Evolutionary conservation across 2,113 vertebrate genomes (phyloP), one percentile per base, ranked within the genome.

Genomic region (Paraplagusia blochii): DNA sequence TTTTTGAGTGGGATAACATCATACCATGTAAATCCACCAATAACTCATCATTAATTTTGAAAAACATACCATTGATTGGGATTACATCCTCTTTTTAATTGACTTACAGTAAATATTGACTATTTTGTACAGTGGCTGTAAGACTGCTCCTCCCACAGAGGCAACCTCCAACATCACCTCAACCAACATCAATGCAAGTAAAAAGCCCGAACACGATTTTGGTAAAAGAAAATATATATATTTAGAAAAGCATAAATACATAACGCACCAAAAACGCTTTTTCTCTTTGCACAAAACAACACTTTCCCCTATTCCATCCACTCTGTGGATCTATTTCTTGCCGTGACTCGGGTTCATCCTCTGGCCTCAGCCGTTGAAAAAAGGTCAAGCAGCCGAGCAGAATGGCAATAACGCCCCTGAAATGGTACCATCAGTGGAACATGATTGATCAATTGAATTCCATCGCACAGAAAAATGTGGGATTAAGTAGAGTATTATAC

Each of bases 361-460:
- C 83, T 87, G 85, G 84, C 88, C 88, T 87, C 67, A 91, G 80
- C 86, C 89, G 87, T 90, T 88, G 87, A 91, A 90, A 92, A 92
- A 94, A 95, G 94, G 93, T 95, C 94, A 95, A 92, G 77, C 91
- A 91, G 91, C 90, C 85, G 92, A 89, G 85, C 85, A 87, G 87
- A 93, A 91, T 92, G 93, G 94, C 93, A 96, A 96, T 99, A 98
- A 97, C 94, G 91, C 85, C 92, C 92, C 94, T 93, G 94, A 96
- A 97, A 95, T 94, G 95, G 95, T 95, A 93, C 95, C 92, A 97
- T 98, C 95, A 98, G 95, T 94, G 94, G 93, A 91, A 98, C 95
- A 98, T 97, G 95, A 98, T 97, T 97, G 97, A 99, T 99, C 97
- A 99, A 99, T 98, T 98, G 95, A 98, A 98, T 98, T 98, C 95